Conservation (phyloP, 2,113 vertebrate genomes). For the Meleagris gallopavo region DNA sequence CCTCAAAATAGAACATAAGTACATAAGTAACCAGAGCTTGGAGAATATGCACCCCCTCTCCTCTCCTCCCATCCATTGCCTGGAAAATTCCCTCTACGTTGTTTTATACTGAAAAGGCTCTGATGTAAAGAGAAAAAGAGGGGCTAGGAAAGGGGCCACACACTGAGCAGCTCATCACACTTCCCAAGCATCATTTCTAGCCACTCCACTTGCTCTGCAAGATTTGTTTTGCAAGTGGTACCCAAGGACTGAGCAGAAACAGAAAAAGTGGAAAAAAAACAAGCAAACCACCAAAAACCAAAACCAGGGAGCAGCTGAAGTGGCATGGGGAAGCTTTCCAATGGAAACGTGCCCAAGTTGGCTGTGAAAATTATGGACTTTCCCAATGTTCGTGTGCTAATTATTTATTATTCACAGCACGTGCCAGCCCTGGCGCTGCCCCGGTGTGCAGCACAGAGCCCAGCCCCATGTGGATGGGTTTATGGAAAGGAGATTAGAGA, state of each 20-base stretch:
- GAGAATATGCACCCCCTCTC: neutral
- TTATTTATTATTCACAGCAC: neutral
- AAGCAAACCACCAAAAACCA: neutral
- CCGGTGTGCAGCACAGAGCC: rapidly evolving
- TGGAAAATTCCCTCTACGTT: neutral
- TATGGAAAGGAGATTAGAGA: neutral
- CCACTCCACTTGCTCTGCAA: rapidly evolving
- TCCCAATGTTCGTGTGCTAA: neutral
- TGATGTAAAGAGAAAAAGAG: neutral
- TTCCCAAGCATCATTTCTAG: neutral
- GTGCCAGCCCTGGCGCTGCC: neutral
- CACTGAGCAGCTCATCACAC: neutral
- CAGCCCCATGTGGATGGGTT: rapidly evolving
- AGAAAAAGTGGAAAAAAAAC: neutral
- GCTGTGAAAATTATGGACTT: neutral
- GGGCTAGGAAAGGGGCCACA: neutral
- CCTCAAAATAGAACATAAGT: slow-evolving; percentile 77
- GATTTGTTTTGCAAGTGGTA: neutral
- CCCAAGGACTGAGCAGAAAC: neutral
- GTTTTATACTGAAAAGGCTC: neutral
- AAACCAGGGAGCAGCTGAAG: neutral
- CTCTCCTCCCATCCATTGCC: neutral
- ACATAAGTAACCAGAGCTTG: slow-evolving; percentile 60
- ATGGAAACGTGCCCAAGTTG: neutral
- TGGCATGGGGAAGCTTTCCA: neutral